These are phyloP conservation scores for Yponomeuta evonymella DNA, from an alignment of 2,888 invertebrate species.

Conservation along the genomic window DNA sequence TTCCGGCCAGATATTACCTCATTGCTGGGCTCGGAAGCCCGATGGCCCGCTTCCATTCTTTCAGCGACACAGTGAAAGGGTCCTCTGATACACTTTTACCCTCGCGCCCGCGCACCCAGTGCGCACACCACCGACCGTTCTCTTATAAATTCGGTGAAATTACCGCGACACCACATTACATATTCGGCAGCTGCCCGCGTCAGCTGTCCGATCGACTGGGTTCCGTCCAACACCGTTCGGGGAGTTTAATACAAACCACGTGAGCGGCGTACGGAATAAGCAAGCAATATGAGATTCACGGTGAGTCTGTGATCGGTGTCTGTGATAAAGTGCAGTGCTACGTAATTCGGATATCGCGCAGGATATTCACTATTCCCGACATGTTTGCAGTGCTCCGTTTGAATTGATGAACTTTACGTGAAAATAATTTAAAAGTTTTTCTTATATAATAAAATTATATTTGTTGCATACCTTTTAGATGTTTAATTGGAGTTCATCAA, in stretches of 20 bases:
- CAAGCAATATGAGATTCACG: constrained; percentile 71
- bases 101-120: constrained; percentile 38
- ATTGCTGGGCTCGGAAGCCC: constrained; percentile 66
- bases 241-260: constrained; percentile 62
- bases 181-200: constrained; percentile 69
- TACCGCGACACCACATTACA: constrained; percentile 67
- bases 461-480: not conserved
- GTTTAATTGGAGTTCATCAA: not conserved
- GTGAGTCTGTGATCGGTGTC: constrained; percentile 56
- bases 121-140: constrained; percentile 46
- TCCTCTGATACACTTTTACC: constrained; percentile 69
- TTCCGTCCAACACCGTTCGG: constrained; percentile 43
- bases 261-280: constrained; percentile 52
- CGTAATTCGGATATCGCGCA: not conserved
- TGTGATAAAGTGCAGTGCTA: constrained; percentile 15
- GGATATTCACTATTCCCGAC: not conserved
- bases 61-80: constrained; percentile 71
- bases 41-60: constrained; percentile 69
- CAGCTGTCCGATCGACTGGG: constrained; percentile 56
- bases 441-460: not conserved
- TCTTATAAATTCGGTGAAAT: constrained; percentile 75
- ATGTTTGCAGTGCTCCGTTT: constrained; percentile 24
- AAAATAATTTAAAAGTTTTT: not conserved
- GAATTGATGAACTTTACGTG: not conserved
- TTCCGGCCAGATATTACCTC: constrained; percentile 65